Base-by-base conservation (phyloP, 2,113 vertebrate species). In the Hipposideros armiger region DNA sequence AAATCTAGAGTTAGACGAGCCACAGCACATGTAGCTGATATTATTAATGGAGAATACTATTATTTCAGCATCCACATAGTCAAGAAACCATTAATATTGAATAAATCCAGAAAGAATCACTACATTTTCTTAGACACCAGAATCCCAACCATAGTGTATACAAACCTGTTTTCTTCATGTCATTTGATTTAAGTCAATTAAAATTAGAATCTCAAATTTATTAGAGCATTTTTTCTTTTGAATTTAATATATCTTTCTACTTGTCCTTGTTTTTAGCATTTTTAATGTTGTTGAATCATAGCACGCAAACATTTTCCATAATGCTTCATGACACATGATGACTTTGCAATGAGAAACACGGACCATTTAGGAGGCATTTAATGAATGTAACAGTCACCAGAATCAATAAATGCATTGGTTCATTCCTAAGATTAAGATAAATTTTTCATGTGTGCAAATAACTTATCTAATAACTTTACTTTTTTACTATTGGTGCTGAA, bases 261-360 rank as follows among this genome's bases (percentile, higher is more conserved):
- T 97, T 86, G n/a, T 60, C 94, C 47, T 94, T 97, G 77, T 76
- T 97, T 96, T 96, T 73, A 97, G 54, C 95, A 96, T 96, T 96
- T 98, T 98, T 98, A 98, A 96, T 96, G 81, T 93, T 96, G 81
- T 93, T 89, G 91, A 98, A 95, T 98, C 97, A 98, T 95, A 95
- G 62, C 87, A 95, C 87, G 67, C 83, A 98, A 97, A 97, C 80
- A 98, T 97, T 98, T 97, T 98, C 97, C 90, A 97, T 97, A 98
- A 97, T 94, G 86, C 69, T 96, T 98, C 98, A 97, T 98, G 97
- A 88, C n/a, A 97, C 90, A 97, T 87, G 97, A 98, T 98, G 84
- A 98, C 96, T 98, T 93, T 94, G 95, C 94, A 98, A 98, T 92
- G 95, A 98, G 96, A 98, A 98, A 97, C 45, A 67, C 11, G 97